phyloP scores from a whole-genome alignment of 2,113 vertebrate species.

The Python bivittatus region DNA sequence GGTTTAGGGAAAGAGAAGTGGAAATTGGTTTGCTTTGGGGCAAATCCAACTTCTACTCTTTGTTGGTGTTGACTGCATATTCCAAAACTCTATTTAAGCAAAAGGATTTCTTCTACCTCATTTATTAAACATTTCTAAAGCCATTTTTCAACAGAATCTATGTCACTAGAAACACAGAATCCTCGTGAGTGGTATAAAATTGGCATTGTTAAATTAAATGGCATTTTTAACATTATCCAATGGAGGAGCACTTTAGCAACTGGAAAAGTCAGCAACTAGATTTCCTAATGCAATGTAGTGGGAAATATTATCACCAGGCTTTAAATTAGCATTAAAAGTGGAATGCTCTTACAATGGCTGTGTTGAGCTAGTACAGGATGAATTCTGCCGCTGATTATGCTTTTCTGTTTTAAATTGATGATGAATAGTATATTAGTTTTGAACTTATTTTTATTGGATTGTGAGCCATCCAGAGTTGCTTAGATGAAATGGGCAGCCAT shows the following conservation, averaged over 20 bases:
- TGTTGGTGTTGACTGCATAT: slow-evolving; percentile 37
- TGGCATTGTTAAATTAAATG: slow-evolving; percentile 39
- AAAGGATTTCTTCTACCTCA: slow-evolving; percentile 58
- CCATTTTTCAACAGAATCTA: slow-evolving; percentile 39
- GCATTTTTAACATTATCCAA: slow-evolving; percentile 48
- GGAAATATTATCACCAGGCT: background rate
- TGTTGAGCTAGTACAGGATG: background rate
- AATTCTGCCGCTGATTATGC: background rate
- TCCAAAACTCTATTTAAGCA: slow-evolving; percentile 39
- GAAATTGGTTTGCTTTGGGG: slow-evolving; percentile 24
- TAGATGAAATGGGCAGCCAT: background rate
- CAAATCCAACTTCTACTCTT: slow-evolving; percentile 29
- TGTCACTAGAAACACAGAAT: slow-evolving; percentile 25
- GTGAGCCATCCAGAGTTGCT: background rate
- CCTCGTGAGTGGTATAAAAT: slow-evolving; percentile 37
- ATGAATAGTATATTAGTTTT: background rate
- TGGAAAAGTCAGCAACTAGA: slow-evolving; percentile 52
- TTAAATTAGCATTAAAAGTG: background rate
- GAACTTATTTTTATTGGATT: background rate
- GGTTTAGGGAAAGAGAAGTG: slow-evolving; percentile 28
- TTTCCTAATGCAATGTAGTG: slow-evolving; percentile 27
- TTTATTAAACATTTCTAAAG: slow-evolving; percentile 67
- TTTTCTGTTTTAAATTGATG: background rate
- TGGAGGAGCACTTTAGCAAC: slow-evolving; percentile 36
- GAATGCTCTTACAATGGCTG: background rate